Conservation (phyloP, 2,113 vertebrate genomes). For the Laticauda laticaudata region DNA sequence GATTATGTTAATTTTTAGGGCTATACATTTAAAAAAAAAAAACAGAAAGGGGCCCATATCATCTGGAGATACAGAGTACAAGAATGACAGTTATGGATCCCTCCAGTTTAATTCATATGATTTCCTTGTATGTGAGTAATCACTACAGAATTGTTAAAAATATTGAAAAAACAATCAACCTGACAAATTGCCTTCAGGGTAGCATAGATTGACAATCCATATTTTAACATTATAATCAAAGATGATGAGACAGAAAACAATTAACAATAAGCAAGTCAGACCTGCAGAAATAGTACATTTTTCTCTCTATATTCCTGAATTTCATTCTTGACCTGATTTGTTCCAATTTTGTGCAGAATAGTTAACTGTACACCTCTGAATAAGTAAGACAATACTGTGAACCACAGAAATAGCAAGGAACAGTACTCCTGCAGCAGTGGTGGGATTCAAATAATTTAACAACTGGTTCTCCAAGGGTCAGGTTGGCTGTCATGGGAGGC, state of each 20-base stretch:
- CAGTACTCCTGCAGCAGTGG: too few species aligned
- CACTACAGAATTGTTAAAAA: neutral
- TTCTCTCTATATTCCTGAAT: neutral
- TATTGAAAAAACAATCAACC: neutral
- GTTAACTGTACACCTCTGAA: neutral
- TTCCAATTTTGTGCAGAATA: neutral
- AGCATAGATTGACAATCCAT: neutral
- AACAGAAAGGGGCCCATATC: fast-evolving
- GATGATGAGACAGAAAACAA: neutral
- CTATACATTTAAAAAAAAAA: neutral
- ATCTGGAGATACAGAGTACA: neutral
- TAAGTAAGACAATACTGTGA: neutral
- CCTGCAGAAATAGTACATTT: neutral
- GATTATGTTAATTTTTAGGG: neutral
- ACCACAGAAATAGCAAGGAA: neutral
- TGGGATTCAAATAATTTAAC: too few species aligned
- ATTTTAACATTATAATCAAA: neutral
- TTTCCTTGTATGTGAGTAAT: neutral
- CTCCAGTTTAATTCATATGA: neutral
- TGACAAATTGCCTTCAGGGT: neutral
- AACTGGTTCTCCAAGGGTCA: too few species aligned
- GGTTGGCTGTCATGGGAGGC: too few species aligned
- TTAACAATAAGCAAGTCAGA: neutral
- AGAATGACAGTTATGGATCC: neutral
- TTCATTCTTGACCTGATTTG: neutral